Base-by-base conservation (phyloP, 2,888 invertebrate species). In the Mythimna loreyi region DNA sequence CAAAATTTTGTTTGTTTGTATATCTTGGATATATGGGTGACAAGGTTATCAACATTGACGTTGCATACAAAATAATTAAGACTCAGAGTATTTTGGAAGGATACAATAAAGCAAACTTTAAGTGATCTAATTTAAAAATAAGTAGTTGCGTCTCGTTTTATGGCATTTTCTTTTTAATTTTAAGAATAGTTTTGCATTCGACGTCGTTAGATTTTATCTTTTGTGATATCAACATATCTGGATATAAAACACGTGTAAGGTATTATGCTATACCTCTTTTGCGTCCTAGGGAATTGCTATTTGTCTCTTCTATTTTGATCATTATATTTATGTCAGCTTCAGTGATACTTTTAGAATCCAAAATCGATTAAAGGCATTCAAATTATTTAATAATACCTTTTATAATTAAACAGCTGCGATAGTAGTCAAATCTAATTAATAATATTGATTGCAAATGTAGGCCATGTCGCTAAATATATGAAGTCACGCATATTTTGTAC, bases 391-490 rank as follows among this genome's bases (percentile, higher is more conserved):
- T 25, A n/a, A 16, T 25, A n/a, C 21, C 9, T 57, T 57, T 58
- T 40, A 30, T 50, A 65, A 59, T 56, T 30, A 65, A 62, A 60
- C 21, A 36, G 2, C 40, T 28, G 11, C 16, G 21, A 56, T 56
- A 66, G 66, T 66, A 67, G 9, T 49, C 55, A 52, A 74, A 72
- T 74, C 67, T 72, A 62, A 71, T 43, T 49, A 80, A 73, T 40
- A 81, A 80, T 43, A 75, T 62, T 68, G 71, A 74, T 80, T 77
- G 62, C 45, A 8, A 60, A 80, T 70, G 60, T 77, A 72, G 77
- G 69, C 25, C 72, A 67, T 57, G 33, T 33, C 23, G 40, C 64
- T 57, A 63, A 65, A 60, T 80, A 55, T 55, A 68, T 60, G 13
- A 66, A 55, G 40, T 66, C 62, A 60, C 33, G 50, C 52, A 56